These are phyloP conservation scores for Alitta virens DNA, from an alignment of 2,888 invertebrate genomes.

Conservation along the genomic window DNA sequence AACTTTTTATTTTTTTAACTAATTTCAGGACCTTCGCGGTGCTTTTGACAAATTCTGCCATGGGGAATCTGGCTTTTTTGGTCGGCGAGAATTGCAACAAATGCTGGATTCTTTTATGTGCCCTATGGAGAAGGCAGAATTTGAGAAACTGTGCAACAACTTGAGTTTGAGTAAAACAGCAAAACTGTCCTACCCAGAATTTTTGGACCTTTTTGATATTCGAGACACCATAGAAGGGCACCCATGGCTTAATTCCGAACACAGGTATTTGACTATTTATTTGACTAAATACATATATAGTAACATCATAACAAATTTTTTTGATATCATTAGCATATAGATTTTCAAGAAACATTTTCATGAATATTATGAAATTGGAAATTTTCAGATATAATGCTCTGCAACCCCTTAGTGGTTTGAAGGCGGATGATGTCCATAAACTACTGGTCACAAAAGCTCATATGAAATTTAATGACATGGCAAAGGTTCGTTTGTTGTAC, in stretches of 20 bases:
- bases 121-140: constrained; percentile 45
- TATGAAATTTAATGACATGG: constrained; percentile 46
- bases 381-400: constrained; percentile 42
- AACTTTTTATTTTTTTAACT: neutral
- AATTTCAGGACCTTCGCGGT: constrained; percentile 44
- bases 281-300: too few relatives aligned
- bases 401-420: constrained; percentile 35
- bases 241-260: constrained; percentile 52
- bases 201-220: constrained; percentile 50
- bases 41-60: constrained; percentile 56
- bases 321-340: neutral
- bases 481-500: constrained; percentile 34
- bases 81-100: constrained; percentile 45
- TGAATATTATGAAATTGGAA: neutral
- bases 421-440: constrained; percentile 46
- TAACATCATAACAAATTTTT: too few relatives aligned
- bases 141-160: constrained; percentile 44
- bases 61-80: constrained; percentile 45
- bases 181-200: constrained; percentile 47
- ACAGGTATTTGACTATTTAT: too few relatives aligned
- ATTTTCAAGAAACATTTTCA: neutral
- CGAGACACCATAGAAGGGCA: constrained; percentile 50
- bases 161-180: constrained; percentile 39
- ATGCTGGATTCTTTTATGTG: constrained; percentile 52
- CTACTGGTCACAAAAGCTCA: constrained; percentile 43